Evolutionary conservation across 1,140 invertebrate species (phyloP), one percentile per base, ranked within the genome.

Genomic region (Micrasema longulum): DNA sequence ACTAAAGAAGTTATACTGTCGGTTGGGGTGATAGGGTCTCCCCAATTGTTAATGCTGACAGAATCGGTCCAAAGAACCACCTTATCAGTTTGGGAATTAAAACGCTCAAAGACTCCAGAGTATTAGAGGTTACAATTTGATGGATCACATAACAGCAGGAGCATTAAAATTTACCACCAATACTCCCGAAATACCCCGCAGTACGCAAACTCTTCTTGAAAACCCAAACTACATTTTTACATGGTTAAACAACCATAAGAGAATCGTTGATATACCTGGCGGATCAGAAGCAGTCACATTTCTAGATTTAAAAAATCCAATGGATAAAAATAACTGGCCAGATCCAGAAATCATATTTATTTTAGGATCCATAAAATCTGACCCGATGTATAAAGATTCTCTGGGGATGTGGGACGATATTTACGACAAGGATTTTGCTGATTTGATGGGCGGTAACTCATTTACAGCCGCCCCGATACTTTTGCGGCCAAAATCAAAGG

Each of bases 261-360:
- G 83, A 84, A 68, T 93, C 93, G 0, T 77, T 94, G 14, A 89
- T 0, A 85, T 93, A 2, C 89, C 94, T 0, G 94, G 94, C 14
- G 93, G 92, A 0, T 91, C 91, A 66, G 95, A 97, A 81, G 92
- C 90, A 0, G 78, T 95, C 0, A 88, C 89, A 1, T 95, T 95
- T 76, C 83, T 91, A 73, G 89, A 95, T 73, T 83, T 92, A 7
- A 89, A 92, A 74, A 85, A 91, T 75, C 88, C 88, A 41, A 80
- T 87, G 1, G 85, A 89, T 43, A 79, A 81, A 5, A 83, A 89
- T 52, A 90, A 88, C 26, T 91, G 89, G 82, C 91, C 93, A 0
- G 90, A 95, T 74, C 87, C 95, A 63, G 92, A 95, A 78, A 77
- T 95, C 9, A 83, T 94, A 7, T 89, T 92, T 76, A 83, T 88